These are phyloP conservation scores for Sarcophaga variegata DNA, from an alignment of 2,888 invertebrate genomes.

Conservation along the genomic window DNA sequence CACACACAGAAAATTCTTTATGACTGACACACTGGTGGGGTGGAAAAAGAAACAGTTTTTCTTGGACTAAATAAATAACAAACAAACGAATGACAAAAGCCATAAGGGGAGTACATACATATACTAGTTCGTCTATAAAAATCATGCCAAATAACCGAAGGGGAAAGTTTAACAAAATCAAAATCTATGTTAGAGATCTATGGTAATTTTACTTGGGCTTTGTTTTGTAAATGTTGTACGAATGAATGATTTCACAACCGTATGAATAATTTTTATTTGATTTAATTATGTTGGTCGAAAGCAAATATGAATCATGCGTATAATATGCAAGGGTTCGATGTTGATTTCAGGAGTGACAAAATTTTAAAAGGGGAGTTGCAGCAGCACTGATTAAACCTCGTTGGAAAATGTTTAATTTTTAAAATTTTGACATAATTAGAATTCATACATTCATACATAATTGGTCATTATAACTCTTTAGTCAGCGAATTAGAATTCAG, in stretches of 20 bases:
- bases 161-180: not conserved
- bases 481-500: too few relatives aligned
- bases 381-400: too few relatives aligned
- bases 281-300: not conserved
- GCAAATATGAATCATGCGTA: not conserved
- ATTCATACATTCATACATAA: too few relatives aligned
- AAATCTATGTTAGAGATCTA: not conserved
- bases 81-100: conserved; percentile 8
- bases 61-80: conserved; percentile 49
- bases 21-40: not conserved
- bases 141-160: not conserved
- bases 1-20: conserved; percentile 23
- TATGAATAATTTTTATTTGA: not conserved
- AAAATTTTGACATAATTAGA: too few relatives aligned
- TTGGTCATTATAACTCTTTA: too few relatives aligned
- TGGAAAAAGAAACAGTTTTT: not conserved
- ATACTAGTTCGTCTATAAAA: not conserved
- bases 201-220: not conserved
- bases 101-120: not conserved
- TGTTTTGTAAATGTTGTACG: not conserved
- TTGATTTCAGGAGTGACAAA: not conserved
- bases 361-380: too few relatives aligned
- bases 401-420: too few relatives aligned
- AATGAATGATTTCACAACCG: not conserved
- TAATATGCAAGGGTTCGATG: not conserved